phyloP scores from a whole-genome alignment of 2,888 invertebrate genomes.

The Melinaea menophilus region DNA sequence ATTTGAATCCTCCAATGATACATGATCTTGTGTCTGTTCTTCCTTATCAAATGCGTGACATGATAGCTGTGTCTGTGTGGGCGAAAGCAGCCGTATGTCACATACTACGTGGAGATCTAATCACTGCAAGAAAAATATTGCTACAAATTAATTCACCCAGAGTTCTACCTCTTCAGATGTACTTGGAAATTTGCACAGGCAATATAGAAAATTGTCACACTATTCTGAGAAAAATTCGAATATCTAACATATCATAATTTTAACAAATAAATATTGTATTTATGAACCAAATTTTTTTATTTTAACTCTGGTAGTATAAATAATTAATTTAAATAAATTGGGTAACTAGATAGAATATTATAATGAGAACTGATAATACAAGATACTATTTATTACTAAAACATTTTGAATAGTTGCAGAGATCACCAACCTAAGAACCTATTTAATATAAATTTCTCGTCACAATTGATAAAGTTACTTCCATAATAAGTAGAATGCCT shows the following conservation, averaged over 20 bases:
- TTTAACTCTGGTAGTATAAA: neutral
- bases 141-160: constrained; percentile 70
- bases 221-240: constrained; percentile 64
- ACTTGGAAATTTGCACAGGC: constrained; percentile 76
- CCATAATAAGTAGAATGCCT: no score
- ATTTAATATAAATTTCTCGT: no score
- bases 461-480: no score
- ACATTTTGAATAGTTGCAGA: no score
- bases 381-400: no score
- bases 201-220: constrained; percentile 72
- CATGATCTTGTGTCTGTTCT: constrained; percentile 69
- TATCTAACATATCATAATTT: constrained; percentile 50
- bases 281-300: neutral
- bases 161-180: constrained; percentile 74
- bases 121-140: constrained; percentile 69
- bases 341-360: no score
- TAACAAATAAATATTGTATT: constrained; percentile 9
- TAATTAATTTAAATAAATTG: no score
- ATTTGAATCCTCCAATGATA: constrained; percentile 87
- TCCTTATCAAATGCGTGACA: constrained; percentile 66
- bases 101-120: constrained; percentile 66
- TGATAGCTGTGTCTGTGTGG: constrained; percentile 73
- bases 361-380: no score
- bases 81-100: constrained; percentile 75
- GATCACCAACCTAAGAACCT: no score